Conservation (phyloP, 2,888 invertebrate species). For the Lepidochitona cinerea region DNA sequence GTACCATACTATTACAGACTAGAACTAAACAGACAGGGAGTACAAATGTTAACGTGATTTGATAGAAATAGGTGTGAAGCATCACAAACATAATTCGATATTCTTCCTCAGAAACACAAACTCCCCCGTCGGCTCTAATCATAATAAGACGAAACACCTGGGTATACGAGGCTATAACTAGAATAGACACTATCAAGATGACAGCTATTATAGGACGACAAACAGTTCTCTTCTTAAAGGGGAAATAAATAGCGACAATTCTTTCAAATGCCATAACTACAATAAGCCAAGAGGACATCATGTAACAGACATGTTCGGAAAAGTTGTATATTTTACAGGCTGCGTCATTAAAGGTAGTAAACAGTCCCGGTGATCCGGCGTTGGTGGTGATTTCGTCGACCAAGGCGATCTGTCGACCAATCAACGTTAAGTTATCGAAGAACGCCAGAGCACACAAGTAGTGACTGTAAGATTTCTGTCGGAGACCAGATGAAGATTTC, state of each 20-base stretch:
- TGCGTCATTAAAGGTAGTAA: slow-evolving; percentile 42
- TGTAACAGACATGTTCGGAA: slow-evolving; percentile 52
- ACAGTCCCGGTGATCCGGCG: slow-evolving; percentile 24
- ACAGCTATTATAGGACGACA: slow-evolving; percentile 56
- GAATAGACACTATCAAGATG: slow-evolving; percentile 47
- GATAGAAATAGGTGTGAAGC: slow-evolving; percentile 59
- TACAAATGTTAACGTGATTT: slow-evolving; percentile 52
- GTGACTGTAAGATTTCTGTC: slow-evolving; percentile 65
- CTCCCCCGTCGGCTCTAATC: slow-evolving; percentile 29
- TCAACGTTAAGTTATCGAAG: slow-evolving; percentile 59
- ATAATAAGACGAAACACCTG: slow-evolving; percentile 60
- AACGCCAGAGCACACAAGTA: slow-evolving; percentile 62
- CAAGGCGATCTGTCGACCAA: slow-evolving; percentile 39
- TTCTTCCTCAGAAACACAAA: slow-evolving; percentile 11
- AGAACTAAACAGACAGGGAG: slow-evolving; percentile 59
- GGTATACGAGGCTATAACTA: slow-evolving; percentile 50
- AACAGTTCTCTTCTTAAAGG: slow-evolving; percentile 55
- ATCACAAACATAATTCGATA: slow-evolving; percentile 37
- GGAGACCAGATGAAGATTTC: slow-evolving; percentile 55
- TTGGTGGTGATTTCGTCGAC: slow-evolving; percentile 43
- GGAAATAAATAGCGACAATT: slow-evolving; percentile 60
- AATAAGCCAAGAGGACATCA: slow-evolving; percentile 67
- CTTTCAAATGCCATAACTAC: slow-evolving; percentile 65
- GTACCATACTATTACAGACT: slow-evolving; percentile 53
- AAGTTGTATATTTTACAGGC: slow-evolving; percentile 61